Evolutionary conservation across 1,140 invertebrate genomes (phyloP).

Genomic region (Bombus sibiricus): DNA sequence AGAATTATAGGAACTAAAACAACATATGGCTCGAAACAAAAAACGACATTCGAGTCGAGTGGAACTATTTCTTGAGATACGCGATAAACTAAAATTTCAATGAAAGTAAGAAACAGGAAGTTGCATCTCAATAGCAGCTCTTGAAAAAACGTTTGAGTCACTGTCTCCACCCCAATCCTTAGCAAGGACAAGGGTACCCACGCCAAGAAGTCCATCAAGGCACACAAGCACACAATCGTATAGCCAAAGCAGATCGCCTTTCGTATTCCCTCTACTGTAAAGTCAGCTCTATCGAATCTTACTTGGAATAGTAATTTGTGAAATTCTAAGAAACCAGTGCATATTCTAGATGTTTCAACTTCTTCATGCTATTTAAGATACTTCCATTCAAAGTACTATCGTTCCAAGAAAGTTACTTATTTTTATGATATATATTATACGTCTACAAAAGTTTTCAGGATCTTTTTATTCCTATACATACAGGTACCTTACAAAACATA

Average conservation of each 20-base stretch:
- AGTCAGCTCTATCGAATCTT: background rate
- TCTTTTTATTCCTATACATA: no score
- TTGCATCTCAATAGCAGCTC: background rate
- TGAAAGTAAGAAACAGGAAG: background rate
- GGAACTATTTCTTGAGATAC: background rate
- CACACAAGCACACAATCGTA: background rate
- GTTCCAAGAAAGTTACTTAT: no score
- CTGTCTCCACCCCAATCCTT: slow-evolving; percentile 20
- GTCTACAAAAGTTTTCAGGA: no score
- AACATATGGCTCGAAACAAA: background rate
- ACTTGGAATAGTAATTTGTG: background rate
- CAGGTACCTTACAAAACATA: no score
- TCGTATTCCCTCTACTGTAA: background rate
- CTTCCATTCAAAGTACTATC: no score
- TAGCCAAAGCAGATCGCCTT: background rate
- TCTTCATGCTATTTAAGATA: no score
- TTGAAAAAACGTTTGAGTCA: slow-evolving; percentile 14
- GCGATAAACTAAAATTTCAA: background rate
- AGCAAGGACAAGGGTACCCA: slow-evolving; percentile 21
- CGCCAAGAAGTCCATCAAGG: slow-evolving; percentile 24
- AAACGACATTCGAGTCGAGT: background rate
- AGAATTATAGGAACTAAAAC: background rate
- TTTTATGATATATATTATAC: no score
- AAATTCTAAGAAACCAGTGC: no score
- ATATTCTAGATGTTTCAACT: no score